phyloP scores from a whole-genome alignment of 2,797 vertebrate genomes.

The Rhynchonycteris naso region DNA sequence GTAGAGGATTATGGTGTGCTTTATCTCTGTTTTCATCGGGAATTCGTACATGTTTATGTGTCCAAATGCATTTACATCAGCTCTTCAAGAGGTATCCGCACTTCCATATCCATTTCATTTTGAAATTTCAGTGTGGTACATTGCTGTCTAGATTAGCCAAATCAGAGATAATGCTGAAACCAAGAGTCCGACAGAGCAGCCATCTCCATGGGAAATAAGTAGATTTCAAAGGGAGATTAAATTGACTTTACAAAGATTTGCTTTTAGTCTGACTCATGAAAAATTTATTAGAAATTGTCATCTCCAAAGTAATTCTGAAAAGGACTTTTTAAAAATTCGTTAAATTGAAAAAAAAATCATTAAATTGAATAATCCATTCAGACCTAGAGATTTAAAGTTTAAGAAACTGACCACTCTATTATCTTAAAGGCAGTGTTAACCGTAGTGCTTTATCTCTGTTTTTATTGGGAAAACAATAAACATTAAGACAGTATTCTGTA shows the following conservation, averaged over 20 bases:
- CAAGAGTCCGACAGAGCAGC: too few species aligned
- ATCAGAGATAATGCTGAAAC: conserved; percentile 7
- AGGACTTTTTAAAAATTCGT: background rate
- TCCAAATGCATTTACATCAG: background rate
- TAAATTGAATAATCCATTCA: background rate
- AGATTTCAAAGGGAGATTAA: background rate
- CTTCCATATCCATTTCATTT: background rate
- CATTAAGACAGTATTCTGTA: background rate
- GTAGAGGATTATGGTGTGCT: background rate
- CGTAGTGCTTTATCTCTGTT: background rate
- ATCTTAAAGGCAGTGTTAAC: background rate
- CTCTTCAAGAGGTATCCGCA: background rate
- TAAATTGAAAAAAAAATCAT: background rate
- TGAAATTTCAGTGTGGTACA: background rate
- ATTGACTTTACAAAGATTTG: background rate
- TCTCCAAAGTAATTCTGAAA: background rate
- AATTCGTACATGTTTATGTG: background rate
- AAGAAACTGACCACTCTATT: background rate
- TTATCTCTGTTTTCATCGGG: background rate
- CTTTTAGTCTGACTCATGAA: background rate
- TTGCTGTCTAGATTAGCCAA: background rate
- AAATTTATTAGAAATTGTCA: conserved; percentile 19
- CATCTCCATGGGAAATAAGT: background rate
- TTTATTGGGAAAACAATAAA: conserved; percentile 27
- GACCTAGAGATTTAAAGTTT: background rate